Conservation (phyloP, 2,113 vertebrate species). For the Condylura cristata region DNA sequence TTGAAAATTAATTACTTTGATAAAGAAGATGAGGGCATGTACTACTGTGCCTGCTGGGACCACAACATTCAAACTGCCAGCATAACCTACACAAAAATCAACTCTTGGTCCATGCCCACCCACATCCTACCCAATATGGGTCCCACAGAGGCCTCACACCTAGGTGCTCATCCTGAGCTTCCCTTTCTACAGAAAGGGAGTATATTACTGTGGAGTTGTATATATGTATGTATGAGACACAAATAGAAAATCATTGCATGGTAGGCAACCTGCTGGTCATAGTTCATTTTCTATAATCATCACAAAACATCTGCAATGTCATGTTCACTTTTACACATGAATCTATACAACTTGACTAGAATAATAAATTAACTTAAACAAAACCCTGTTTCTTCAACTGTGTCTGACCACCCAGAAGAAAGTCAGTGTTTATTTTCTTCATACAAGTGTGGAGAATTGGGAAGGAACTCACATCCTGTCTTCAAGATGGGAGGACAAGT, state of each 20-base stretch:
- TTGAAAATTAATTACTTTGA: slow-evolving; percentile 52
- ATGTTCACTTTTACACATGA: neutral
- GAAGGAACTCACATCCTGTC: neutral
- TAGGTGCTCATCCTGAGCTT: rapidly evolving
- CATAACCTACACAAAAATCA: neutral
- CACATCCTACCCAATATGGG: neutral
- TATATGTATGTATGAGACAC: neutral
- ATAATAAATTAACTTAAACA: neutral
- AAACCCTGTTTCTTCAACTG: neutral
- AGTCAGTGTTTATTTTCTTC: neutral
- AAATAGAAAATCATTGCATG: neutral
- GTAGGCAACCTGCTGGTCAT: neutral
- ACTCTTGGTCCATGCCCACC: neutral
- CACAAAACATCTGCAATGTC: neutral
- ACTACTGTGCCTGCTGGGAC: slow-evolving; percentile 28
- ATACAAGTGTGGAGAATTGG: neutral
- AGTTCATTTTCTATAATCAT: neutral
- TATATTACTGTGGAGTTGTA: neutral
- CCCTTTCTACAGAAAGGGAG: neutral
- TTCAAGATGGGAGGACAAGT: neutral
- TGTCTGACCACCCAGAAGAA: neutral
- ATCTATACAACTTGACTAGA: neutral
- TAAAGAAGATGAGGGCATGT: slow-evolving; percentile 42
- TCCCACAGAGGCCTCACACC: neutral
- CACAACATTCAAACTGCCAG: neutral